Evolutionary conservation across 2,113 vertebrate species (phyloP).

Genomic region (Uropsilus gracilis): DNA sequence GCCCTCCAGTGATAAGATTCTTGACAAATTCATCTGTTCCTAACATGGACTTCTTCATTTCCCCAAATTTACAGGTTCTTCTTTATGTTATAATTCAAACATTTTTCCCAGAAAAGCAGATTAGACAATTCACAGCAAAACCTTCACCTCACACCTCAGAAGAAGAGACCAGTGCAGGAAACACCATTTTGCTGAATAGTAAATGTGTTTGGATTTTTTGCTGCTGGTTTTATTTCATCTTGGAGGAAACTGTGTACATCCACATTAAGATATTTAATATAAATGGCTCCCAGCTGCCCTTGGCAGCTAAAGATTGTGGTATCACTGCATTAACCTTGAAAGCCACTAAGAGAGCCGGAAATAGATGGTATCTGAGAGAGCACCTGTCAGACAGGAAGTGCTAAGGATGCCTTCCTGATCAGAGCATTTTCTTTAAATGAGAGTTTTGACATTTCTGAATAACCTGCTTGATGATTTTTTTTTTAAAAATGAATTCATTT

Average conservation of each 20-base stretch:
- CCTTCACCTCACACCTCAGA: conserved; percentile 70
- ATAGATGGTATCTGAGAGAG: neutral
- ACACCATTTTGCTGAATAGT: conserved; percentile 60
- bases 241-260: neutral
- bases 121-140: conserved; percentile 79
- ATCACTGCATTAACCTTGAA: conserved; percentile 23
- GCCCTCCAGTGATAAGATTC: conserved; percentile 65
- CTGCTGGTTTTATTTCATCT: conserved; percentile 35
- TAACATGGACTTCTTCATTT: conserved; percentile 77
- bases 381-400: neutral
- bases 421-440: conserved; percentile 24
- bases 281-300: neutral
- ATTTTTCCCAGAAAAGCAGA: conserved; percentile 76
- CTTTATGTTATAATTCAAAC: conserved; percentile 79
- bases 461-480: neutral
- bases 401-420: neutral
- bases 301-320: neutral
- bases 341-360: neutral
- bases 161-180: conserved; percentile 54
- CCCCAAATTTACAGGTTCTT: conserved; percentile 65
- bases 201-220: conserved; percentile 17
- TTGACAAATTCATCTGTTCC: conserved; percentile 78
- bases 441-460: conserved; percentile 1
- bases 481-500: neutral
- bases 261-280: neutral